Evolutionary conservation across 2,113 vertebrate genomes (phyloP).

Genomic region (Typhlomys cinereus): DNA sequence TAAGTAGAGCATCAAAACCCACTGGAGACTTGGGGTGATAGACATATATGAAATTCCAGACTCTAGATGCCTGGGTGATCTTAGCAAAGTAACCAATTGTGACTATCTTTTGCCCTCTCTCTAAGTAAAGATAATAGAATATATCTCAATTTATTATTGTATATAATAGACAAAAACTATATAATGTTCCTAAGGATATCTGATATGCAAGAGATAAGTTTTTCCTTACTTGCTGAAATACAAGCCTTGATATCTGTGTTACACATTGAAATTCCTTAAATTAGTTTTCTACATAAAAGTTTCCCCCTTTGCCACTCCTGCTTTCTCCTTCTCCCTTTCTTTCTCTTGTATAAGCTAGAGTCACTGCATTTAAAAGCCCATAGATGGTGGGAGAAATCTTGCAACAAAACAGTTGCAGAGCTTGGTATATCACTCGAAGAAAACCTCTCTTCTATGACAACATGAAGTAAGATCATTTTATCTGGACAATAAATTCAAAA

Average conservation of each 20-base stretch:
- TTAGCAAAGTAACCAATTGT: background rate
- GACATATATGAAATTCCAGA: background rate
- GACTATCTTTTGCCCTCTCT: background rate
- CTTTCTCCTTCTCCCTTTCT: background rate
- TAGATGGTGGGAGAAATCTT: background rate
- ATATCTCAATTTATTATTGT: background rate
- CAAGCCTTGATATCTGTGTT: background rate
- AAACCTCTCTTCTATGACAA: background rate
- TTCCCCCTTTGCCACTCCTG: background rate
- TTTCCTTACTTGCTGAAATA: background rate
- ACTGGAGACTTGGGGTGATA: background rate
- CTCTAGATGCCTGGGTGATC: background rate
- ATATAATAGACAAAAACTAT: background rate
- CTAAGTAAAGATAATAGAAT: background rate
- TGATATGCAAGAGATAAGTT: background rate
- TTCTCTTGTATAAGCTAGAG: background rate
- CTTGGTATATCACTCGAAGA: rapidly evolving
- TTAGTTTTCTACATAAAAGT: background rate
- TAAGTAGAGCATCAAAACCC: background rate
- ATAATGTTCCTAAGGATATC: background rate
- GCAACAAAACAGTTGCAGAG: background rate
- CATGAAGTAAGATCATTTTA: background rate
- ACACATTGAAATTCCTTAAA: background rate
- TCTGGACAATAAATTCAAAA: background rate
- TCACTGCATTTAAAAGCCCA: background rate